These are phyloP conservation scores for Deilephila elpenor DNA, from an alignment of 2,888 invertebrate genomes.

Conservation along the genomic window DNA sequence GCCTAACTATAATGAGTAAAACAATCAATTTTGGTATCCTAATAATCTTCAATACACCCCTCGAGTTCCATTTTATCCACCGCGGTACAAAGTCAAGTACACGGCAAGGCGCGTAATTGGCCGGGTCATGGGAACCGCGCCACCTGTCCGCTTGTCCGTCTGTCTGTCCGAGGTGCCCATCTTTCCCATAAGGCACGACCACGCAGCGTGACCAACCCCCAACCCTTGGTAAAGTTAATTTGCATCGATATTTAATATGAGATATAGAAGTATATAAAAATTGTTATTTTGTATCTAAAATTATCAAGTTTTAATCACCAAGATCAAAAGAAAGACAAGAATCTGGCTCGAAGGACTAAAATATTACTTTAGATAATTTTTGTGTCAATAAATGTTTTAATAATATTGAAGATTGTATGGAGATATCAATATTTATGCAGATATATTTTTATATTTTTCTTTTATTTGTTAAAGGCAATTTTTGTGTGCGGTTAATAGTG, in stretches of 20 bases:
- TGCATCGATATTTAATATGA: background rate
- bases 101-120: slow-evolving; percentile 51
- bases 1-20: too few species aligned
- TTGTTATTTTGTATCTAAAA: background rate
- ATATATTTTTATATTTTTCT: too few species aligned
- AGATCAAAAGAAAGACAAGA: too few species aligned
- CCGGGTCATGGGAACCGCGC: slow-evolving; percentile 65
- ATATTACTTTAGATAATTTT: too few species aligned
- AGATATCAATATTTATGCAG: too few species aligned
- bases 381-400: too few species aligned
- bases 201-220: slow-evolving; percentile 54
- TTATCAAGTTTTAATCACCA: too few species aligned
- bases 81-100: slow-evolving; percentile 22
- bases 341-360: too few species aligned
- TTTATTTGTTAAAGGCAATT: too few species aligned
- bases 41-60: background rate
- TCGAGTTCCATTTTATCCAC: slow-evolving; percentile 9
- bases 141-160: slow-evolving; percentile 54
- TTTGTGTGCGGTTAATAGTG: too few species aligned
- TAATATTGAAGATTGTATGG: too few species aligned
- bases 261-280: background rate
- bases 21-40: too few species aligned
- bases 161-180: slow-evolving; percentile 39
- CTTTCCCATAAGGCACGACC: slow-evolving; percentile 72
- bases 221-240: background rate